Evolutionary conservation across 2,797 vertebrate species (phyloP).

Genomic region (Sparus aurata): DNA sequence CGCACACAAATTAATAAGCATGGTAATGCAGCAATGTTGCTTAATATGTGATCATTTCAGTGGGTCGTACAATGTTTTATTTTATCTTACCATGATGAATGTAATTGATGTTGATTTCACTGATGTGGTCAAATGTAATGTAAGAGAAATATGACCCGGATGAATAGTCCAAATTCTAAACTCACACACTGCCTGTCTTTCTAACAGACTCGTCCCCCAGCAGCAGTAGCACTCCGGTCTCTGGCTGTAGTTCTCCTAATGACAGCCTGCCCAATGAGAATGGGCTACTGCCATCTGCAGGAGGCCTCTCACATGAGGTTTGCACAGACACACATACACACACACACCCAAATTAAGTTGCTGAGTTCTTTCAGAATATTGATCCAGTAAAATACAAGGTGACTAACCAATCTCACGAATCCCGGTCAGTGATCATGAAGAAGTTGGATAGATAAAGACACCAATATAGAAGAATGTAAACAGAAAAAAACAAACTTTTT

Average conservation of each 20-base stretch:
- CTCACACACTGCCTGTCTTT: conserved; percentile 4
- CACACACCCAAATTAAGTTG: neutral
- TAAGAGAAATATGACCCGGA: neutral
- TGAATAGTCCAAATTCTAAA: neutral
- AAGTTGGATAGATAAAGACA: neutral
- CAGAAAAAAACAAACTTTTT: neutral
- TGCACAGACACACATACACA: conserved; percentile 11
- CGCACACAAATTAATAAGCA: neutral
- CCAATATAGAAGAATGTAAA: neutral
- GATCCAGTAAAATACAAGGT: neutral
- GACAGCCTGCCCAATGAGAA: conserved; percentile 93
- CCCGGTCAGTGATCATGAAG: neutral
- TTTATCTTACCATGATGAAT: neutral
- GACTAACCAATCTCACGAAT: neutral
- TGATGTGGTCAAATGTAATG: neutral
- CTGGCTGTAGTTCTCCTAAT: conserved; percentile 96
- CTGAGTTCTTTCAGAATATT: neutral
- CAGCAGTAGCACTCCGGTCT: conserved; percentile 96
- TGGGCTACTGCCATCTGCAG: conserved; percentile 85
- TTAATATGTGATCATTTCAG: neutral
- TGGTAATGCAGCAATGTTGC: neutral
- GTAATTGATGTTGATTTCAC: neutral
- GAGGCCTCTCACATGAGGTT: conserved; percentile 90
- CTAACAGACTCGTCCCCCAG: conserved; percentile 93
- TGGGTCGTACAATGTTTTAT: neutral